Evolutionary conservation across 2,888 invertebrate genomes (phyloP).

Genomic region (Oxytorus armatus): DNA sequence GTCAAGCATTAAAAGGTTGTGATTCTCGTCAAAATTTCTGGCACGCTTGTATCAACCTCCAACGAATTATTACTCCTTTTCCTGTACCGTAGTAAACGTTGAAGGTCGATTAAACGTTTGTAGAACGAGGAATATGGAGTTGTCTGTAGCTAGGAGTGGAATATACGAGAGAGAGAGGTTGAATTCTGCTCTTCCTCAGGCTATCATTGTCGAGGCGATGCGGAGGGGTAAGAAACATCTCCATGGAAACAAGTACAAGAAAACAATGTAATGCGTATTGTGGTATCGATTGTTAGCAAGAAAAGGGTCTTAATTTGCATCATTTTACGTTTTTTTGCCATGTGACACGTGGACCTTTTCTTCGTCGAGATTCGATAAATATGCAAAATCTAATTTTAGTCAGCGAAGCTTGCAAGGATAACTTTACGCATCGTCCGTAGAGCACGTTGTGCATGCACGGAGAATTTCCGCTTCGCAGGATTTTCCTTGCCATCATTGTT

Average conservation of each 20-base stretch:
- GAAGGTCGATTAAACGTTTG: slow-evolving; percentile 46
- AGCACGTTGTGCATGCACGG: slow-evolving; percentile 18
- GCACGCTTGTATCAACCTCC: slow-evolving; percentile 47
- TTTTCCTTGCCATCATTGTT: slow-evolving; percentile 61
- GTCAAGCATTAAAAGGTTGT: no score
- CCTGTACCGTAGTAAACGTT: neutral
- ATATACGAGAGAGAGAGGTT: neutral
- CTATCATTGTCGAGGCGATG: slow-evolving; percentile 36
- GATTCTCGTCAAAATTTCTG: slow-evolving; percentile 66
- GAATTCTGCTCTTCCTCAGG: slow-evolving; percentile 45
- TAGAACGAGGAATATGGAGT: neutral
- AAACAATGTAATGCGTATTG: neutral
- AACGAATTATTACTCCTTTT: slow-evolving; percentile 1
- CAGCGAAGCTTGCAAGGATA: slow-evolving; percentile 34
- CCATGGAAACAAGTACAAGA: neutral
- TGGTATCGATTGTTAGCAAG: no score
- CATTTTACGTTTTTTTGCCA: no score
- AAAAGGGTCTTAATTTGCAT: no score
- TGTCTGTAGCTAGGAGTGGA: neutral
- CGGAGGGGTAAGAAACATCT: slow-evolving; percentile 1
- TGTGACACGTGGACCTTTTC: no score
- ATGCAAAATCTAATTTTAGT: neutral
- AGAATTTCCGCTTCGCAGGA: slow-evolving; percentile 39
- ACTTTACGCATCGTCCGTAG: slow-evolving; percentile 32
- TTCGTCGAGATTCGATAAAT: neutral